A percentile compares a stretch with the other conserved stretches of the same genome.
Conservation (phyloP, 1,140 invertebrate genomes). For the Ooceraea biroi region DNA sequence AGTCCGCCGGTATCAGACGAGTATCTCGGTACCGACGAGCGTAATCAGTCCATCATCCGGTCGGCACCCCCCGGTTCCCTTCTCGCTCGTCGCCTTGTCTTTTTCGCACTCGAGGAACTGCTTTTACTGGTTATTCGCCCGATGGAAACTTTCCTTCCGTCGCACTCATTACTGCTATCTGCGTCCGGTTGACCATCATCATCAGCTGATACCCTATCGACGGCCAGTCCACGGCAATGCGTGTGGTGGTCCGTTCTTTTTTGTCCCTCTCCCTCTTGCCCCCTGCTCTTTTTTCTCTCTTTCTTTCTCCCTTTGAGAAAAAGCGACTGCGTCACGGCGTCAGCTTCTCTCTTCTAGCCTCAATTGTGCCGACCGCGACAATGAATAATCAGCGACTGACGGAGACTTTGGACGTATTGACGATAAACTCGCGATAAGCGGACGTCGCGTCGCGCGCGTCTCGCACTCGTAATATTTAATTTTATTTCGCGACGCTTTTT, state of each 20-base stretch:
- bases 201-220: conserved; percentile 78
- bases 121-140: conserved; percentile 78
- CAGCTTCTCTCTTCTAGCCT: neutral
- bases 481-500: conserved; percentile 7
- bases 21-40: conserved; percentile 65
- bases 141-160: conserved; percentile 81
- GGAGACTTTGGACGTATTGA: conserved; percentile 55
- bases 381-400: conserved; percentile 43
- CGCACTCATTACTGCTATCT: conserved; percentile 78
- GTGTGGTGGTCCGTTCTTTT: conserved; percentile 11
- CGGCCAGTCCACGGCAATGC: conserved; percentile 52
- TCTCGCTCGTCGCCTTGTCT: neutral
- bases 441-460: neutral
- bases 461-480: neutral
- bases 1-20: conserved; percentile 60
- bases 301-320: neutral
- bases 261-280: conserved; percentile 34
- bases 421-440: conserved; percentile 37
- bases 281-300: neutral
- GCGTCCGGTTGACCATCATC: conserved; percentile 76
- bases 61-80: conserved; percentile 22
- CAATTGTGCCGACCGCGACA: conserved; percentile 41
- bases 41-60: conserved; percentile 75
- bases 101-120: conserved; percentile 30
- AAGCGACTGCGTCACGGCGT: conserved; percentile 38